Evolutionary conservation across 2,888 invertebrate species (phyloP), one percentile per base, ranked within the genome.

Genomic region (Laspeyria flexula): DNA sequence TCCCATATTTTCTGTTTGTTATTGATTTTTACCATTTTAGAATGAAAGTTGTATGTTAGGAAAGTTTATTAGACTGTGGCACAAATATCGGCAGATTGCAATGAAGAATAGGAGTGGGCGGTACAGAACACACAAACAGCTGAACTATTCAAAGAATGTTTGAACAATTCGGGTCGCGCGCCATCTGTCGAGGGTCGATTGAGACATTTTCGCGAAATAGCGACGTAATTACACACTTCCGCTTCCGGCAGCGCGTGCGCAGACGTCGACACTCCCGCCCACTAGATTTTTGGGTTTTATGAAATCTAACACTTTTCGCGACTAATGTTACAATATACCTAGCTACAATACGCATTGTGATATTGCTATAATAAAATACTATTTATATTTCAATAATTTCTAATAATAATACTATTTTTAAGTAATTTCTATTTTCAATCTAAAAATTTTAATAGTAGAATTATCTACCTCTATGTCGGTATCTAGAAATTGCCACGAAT

Each of bases 131-230:
- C 83, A 82, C 85, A 83, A 84, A 81, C 80, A 78, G 79, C 77
- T 72, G 68, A 81, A 79, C 81, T 82, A 90, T 90, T 86, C 78
- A 81, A 55, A 63, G 86, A 83, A 89, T 90, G 79, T 77, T 74
- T 65, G 80, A 85, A 81, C 80, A 80, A 85, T 84, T 79, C 81
- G 68, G 54, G 69, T 72, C 76, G 72, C 76, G 78, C 87, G 86
- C 88, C 90, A 90, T 89, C 90, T 92, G 91, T 82, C 85, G 74
- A 60, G 71, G 77, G 72, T 63, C 72, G 79, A 90, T 91, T 88
- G 86, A 90, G 89, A 91, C 85, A 90, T 91, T 88, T 88, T 91
- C 86, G 90, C 88, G 64, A 90, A 90, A 90, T 90, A 83, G 82
- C 78, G 65, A 60, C 79, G 76, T 91, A 91, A 92, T 91, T 90